A percentile compares a stretch with the other conserved stretches of the same genome.
Conservation (phyloP, 2,113 vertebrate species). For the Machaerirhynchus nigripectus region DNA sequence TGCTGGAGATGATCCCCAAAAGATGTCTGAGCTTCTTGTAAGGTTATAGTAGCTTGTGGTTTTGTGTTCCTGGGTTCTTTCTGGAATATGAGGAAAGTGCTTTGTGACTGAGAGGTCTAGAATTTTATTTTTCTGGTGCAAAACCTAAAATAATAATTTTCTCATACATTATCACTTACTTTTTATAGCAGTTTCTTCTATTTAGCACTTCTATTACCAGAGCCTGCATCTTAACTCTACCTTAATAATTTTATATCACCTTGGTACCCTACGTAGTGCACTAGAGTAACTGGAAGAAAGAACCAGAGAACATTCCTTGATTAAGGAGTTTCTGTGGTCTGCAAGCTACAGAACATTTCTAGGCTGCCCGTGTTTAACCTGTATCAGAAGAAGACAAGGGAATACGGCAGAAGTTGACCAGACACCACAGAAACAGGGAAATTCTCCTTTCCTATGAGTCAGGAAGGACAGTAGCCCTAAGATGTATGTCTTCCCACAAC, state of each 20-base stretch:
- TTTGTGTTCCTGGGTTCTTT: background rate
- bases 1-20: background rate
- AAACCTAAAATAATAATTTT: background rate
- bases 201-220: background rate
- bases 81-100: background rate
- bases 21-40: background rate
- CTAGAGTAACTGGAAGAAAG: background rate
- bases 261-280: rapidly evolving
- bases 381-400: background rate
- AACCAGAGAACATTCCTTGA: background rate
- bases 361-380: background rate
- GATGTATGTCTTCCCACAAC: background rate
- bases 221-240: background rate
- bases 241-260: background rate
- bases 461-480: background rate
- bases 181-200: background rate
- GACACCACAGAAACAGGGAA: background rate
- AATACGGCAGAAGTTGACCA: background rate
- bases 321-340: background rate
- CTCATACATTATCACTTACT: background rate
- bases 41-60: background rate
- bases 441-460: background rate
- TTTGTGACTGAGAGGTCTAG: background rate
- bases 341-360: background rate
- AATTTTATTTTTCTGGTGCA: background rate